These are phyloP conservation scores for Potamilus streckersoni DNA, from an alignment of 1,140 invertebrate species.

Conservation along the genomic window DNA sequence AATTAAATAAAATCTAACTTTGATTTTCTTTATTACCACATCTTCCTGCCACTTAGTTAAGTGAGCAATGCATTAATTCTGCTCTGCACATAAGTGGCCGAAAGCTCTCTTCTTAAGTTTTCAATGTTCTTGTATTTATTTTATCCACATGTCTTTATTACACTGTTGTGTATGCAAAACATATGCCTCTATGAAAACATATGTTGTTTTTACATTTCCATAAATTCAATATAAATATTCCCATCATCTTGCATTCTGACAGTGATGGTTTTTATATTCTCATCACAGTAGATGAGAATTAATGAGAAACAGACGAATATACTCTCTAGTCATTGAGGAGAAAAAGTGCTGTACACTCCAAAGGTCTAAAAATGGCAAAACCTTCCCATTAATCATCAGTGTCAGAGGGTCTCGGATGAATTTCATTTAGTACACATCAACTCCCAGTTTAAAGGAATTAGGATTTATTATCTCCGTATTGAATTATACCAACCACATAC, in stretches of 20 bases:
- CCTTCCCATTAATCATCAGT: conserved; percentile 22
- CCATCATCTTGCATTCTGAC: conserved; percentile 34
- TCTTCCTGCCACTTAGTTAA: too few relatives aligned
- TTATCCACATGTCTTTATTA: too few relatives aligned
- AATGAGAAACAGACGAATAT: conserved; percentile 25
- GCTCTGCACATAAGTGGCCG: too few relatives aligned
- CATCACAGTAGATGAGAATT: conserved; percentile 21
- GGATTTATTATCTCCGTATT: too few relatives aligned
- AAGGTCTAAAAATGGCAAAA: conserved; percentile 13
- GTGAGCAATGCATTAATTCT: too few relatives aligned
- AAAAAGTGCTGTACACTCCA: conserved; percentile 29
- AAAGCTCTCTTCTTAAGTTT: too few relatives aligned
- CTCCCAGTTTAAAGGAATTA: too few relatives aligned
- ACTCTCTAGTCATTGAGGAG: conserved; percentile 18
- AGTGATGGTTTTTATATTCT: conserved; percentile 31
- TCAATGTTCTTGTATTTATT: too few relatives aligned
- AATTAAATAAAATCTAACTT: conserved; percentile 34
- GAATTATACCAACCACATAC: too few relatives aligned
- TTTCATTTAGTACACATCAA: conserved; percentile 31
- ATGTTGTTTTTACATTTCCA: conserved; percentile 29
- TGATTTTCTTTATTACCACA: conserved; percentile 17
- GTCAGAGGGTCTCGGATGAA: conserved; percentile 17
- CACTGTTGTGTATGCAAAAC: background rate
- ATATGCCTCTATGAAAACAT: conserved; percentile 31
- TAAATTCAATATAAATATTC: conserved; percentile 39